These are phyloP conservation scores for Calliopum simillimum DNA, from an alignment of 2,888 invertebrate species.

Conservation along the genomic window DNA sequence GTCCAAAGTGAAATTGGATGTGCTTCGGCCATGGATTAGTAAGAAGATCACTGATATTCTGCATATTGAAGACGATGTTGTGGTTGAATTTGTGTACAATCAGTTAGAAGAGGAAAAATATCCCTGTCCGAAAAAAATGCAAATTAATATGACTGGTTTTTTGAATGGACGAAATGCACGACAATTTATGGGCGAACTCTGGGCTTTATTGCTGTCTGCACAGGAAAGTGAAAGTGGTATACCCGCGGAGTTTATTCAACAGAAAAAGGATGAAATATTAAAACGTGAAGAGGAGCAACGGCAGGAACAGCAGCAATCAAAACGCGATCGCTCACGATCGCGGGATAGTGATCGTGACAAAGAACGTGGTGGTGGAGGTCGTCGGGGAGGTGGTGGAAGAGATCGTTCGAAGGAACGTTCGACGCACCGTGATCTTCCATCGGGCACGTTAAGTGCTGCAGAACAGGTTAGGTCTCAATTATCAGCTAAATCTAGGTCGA, in stretches of 20 bases:
- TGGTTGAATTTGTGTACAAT: constrained; percentile 98
- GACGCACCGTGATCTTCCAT: constrained; percentile 45
- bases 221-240: constrained; percentile 96
- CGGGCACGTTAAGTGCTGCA: constrained; percentile 49
- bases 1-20: constrained; percentile 97
- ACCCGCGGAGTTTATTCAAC: constrained; percentile 92
- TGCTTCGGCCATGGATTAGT: constrained; percentile 99
- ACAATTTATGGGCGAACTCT: constrained; percentile 97
- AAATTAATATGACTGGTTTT: constrained; percentile 99
- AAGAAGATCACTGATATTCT: constrained; percentile 95
- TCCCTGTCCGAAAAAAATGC: constrained; percentile 98
- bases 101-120: constrained; percentile 94
- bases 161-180: constrained; percentile 97
- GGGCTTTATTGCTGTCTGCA: constrained; percentile 94
- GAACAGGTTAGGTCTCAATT: constrained; percentile 54
- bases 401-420: constrained; percentile 48
- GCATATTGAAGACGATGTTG: constrained; percentile 98
- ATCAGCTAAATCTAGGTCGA: constrained; percentile 68
- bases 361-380: constrained; percentile 51
- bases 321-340: constrained; percentile 62
- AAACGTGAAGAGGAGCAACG: constrained; percentile 73
- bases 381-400: constrained; percentile 46
- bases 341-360: constrained; percentile 56
- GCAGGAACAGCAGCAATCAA: constrained; percentile 52
- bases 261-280: constrained; percentile 96